Percentiles rank a stretch among this genome's conserved stretches.
Conservation (phyloP, 2,888 invertebrate genomes). For the Eupithecia dodoneata region DNA sequence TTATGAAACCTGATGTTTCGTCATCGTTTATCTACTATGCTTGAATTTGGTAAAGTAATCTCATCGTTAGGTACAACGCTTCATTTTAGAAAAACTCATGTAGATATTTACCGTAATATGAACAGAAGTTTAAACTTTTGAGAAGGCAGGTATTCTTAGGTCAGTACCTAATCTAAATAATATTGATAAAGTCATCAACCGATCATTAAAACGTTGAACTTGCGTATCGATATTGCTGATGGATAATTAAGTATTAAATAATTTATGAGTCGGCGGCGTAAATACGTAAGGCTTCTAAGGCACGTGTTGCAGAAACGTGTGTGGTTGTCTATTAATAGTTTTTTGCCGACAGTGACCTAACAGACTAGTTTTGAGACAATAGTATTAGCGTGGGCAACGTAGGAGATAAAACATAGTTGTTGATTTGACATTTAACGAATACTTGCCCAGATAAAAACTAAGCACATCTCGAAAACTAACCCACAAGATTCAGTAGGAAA, state of each 20-base stretch:
- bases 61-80: constrained; percentile 24
- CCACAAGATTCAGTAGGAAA: not conserved
- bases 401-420: not conserved
- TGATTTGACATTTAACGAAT: not conserved
- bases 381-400: constrained; percentile 6
- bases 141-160: not conserved
- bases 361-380: constrained; percentile 14
- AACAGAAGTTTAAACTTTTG: not conserved
- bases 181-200: constrained; percentile 1
- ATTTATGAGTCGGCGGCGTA: constrained; percentile 5
- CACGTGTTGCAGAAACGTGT: constrained; percentile 34
- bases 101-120: not conserved
- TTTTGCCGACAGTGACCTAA: constrained; percentile 9
- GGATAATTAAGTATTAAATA: constrained; percentile 16
- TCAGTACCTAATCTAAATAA: not conserved
- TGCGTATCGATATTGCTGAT: not conserved
- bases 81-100: constrained; percentile 9
- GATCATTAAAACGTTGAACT: not conserved
- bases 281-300: constrained; percentile 1
- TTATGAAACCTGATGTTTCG: constrained; percentile 78
- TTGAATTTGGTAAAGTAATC: constrained; percentile 53
- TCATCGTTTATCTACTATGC: constrained; percentile 62
- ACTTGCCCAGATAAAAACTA: not conserved
- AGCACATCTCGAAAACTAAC: not conserved
- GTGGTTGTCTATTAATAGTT: constrained; percentile 4